Percentiles rank a stretch among this genome's conserved stretches.
These are phyloP conservation scores for Drosophila mauritiana DNA, from an alignment of 1,140 invertebrate genomes.

Conservation along the genomic window DNA sequence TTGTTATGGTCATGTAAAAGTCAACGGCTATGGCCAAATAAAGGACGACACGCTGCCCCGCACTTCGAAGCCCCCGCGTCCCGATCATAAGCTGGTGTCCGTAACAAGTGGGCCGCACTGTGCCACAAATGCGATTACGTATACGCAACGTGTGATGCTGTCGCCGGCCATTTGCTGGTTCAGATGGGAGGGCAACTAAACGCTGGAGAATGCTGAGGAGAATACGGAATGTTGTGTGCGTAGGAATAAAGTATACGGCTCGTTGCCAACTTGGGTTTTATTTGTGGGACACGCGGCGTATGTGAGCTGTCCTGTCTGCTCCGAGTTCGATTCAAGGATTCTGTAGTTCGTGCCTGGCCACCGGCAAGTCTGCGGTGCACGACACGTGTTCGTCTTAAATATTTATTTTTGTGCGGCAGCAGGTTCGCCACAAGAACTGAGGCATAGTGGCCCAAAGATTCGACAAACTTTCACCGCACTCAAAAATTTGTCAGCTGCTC, in stretches of 20 bases:
- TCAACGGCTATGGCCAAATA: conserved; percentile 70
- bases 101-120: conserved; percentile 64
- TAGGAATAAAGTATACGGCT: conserved; percentile 25
- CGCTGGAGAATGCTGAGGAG: conserved; percentile 31
- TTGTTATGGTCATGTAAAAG: conserved; percentile 69
- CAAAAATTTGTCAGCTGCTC: conserved; percentile 28
- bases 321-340: conserved; percentile 8
- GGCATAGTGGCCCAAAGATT: conserved; percentile 28
- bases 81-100: conserved; percentile 23
- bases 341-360: not conserved
- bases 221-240: conserved; percentile 49
- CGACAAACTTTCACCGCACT: conserved; percentile 29
- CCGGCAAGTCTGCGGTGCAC: conserved; percentile 9
- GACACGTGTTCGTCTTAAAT: conserved; percentile 49
- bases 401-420: conserved; percentile 46
- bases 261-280: conserved; percentile 20
- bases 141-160: conserved; percentile 62
- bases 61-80: not conserved
- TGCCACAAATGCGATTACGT: conserved; percentile 74
- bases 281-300: conserved; percentile 27
- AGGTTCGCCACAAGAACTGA: conserved; percentile 21
- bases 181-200: conserved; percentile 18
- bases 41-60: conserved; percentile 41
- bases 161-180: conserved; percentile 34
- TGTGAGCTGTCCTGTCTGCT: conserved; percentile 31